These are phyloP conservation scores for Drosophila setifemur DNA, from an alignment of 1,140 invertebrate species.

Conservation along the genomic window DNA sequence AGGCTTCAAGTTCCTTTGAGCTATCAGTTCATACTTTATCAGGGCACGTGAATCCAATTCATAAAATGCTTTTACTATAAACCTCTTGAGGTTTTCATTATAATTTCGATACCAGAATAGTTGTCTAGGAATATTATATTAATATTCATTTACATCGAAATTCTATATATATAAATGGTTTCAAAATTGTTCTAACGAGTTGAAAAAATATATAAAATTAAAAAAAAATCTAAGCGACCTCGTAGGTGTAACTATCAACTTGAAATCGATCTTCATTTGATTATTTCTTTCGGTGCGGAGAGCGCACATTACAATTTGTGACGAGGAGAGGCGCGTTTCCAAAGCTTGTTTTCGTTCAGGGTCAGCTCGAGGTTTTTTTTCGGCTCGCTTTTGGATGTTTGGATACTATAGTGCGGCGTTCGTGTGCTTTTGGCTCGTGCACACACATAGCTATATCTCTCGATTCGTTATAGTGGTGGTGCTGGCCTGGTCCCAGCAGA, in stretches of 20 bases:
- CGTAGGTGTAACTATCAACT: not conserved
- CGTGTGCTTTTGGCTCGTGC: conserved; percentile 5
- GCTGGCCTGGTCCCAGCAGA: conserved; percentile 29
- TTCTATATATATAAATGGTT: too few relatives aligned
- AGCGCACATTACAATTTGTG: conserved; percentile 40
- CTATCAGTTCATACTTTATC: too few relatives aligned
- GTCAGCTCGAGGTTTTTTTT: conserved; percentile 41
- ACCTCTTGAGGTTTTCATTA: too few relatives aligned
- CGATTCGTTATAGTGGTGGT: conserved; percentile 14
- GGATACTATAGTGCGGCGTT: conserved; percentile 15
- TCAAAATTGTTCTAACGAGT: too few relatives aligned
- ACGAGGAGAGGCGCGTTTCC: conserved; percentile 38
- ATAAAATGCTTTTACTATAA: too few relatives aligned
- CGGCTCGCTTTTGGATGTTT: conserved; percentile 30
- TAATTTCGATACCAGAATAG: too few relatives aligned
- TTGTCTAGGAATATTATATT: too few relatives aligned
- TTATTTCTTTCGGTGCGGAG: conserved; percentile 4
- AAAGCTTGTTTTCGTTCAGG: conserved; percentile 44
- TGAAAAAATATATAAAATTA: too few relatives aligned
- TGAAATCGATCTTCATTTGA: not conserved
- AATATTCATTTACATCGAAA: too few relatives aligned
- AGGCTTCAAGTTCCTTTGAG: too few relatives aligned
- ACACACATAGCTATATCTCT: conserved; percentile 1
- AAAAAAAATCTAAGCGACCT: too few relatives aligned
- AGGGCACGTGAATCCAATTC: too few relatives aligned